phyloP scores from a whole-genome alignment of 2,797 vertebrate species.

The Diplodus puntazzo region DNA sequence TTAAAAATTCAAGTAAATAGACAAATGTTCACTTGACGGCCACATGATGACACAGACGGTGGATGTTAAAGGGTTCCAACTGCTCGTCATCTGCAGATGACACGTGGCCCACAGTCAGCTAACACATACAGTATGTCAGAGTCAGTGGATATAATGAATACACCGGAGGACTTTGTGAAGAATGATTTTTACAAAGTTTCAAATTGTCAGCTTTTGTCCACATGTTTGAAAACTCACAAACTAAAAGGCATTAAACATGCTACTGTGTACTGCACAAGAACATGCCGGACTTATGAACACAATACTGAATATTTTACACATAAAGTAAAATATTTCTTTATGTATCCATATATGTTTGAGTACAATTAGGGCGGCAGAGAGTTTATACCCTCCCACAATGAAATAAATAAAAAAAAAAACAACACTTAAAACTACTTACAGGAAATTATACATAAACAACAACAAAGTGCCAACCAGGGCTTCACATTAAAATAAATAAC shows the following conservation, averaged over 20 bases:
- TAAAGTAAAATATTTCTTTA: constrained; percentile 67
- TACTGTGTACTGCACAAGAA: constrained; percentile 58
- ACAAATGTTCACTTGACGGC: constrained; percentile 68
- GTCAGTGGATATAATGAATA: constrained; percentile 57
- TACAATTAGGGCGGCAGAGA: constrained; percentile 41
- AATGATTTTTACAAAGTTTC: constrained; percentile 10
- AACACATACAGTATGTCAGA: constrained; percentile 31
- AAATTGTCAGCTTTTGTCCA: constrained; percentile 38
- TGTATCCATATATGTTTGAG: constrained; percentile 56
- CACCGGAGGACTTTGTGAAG: constrained; percentile 41
- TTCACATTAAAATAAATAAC: constrained; percentile 85
- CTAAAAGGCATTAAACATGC: constrained; percentile 45
- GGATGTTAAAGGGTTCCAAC: constrained; percentile 51
- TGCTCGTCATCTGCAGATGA: constrained; percentile 46
- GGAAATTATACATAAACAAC: constrained; percentile 50
- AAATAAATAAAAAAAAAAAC: constrained; percentile 73
- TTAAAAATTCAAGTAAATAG: constrained; percentile 80
- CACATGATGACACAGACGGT: constrained; percentile 37
- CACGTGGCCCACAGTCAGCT: constrained; percentile 29
- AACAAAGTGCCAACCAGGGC: constrained; percentile 82
- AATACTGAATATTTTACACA: constrained; percentile 61
- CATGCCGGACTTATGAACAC: constrained; percentile 54
- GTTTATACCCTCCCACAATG: constrained; percentile 32
- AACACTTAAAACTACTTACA: constrained; percentile 61
- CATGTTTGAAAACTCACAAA: constrained; percentile 35